These are phyloP conservation scores for Noturus placidus DNA, from an alignment of 2,113 vertebrate species.

Conservation along the genomic window DNA sequence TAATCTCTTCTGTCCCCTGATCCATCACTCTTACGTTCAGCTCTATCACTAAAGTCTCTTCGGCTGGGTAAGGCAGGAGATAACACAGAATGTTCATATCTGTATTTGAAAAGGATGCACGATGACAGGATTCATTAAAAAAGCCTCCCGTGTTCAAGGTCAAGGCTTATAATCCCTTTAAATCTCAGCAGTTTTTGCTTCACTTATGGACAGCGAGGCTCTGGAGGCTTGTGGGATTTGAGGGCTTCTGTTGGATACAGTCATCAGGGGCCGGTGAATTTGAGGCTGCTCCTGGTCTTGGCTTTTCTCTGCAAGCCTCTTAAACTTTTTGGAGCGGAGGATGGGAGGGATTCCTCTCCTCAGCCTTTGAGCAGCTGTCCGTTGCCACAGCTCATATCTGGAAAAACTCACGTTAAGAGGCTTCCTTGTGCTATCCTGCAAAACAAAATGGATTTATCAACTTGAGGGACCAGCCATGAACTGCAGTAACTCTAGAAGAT, in stretches of 20 bases:
- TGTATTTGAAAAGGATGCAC: slow-evolving; percentile 43
- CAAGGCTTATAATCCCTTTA: slow-evolving; percentile 65
- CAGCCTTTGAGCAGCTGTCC: slow-evolving; percentile 82
- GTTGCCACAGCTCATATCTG: slow-evolving; percentile 86
- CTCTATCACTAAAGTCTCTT: slow-evolving; percentile 52
- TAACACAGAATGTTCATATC: slow-evolving; percentile 46
- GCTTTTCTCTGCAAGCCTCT: slow-evolving; percentile 78
- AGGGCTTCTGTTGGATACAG: slow-evolving; percentile 80
- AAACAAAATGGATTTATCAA: slow-evolving; percentile 55
- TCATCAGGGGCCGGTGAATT: slow-evolving; percentile 81
- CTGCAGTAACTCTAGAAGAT: neutral
- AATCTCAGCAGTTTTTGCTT: slow-evolving; percentile 65
- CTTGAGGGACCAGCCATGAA: slow-evolving; percentile 27
- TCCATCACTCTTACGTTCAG: slow-evolving; percentile 50
- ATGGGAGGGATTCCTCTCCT: slow-evolving; percentile 82
- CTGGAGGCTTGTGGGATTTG: slow-evolving; percentile 55
- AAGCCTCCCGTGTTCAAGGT: slow-evolving; percentile 57
- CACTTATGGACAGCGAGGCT: slow-evolving; percentile 66
- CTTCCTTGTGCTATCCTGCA: slow-evolving; percentile 81
- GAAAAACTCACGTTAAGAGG: slow-evolving; percentile 76
- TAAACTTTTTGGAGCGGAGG: slow-evolving; percentile 77
- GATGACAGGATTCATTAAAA: slow-evolving; percentile 54
- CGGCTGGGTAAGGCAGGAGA: slow-evolving; percentile 36
- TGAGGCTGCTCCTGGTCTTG: slow-evolving; percentile 77
- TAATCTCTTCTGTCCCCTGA: slow-evolving; percentile 45